These are phyloP conservation scores for Bombus consobrinus DNA, from an alignment of 1,140 invertebrate genomes.

Conservation along the genomic window DNA sequence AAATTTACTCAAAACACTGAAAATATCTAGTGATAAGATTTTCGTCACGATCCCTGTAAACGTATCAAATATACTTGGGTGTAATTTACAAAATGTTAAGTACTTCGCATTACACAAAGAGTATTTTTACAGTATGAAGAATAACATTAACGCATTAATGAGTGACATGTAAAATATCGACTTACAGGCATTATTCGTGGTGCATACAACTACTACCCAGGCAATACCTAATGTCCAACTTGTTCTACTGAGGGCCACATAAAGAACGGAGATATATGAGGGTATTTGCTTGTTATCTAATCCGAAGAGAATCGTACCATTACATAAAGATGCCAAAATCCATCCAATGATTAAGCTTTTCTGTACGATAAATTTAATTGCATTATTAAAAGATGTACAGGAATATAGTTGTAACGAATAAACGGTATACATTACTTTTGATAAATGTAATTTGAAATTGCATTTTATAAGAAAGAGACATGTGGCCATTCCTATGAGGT, in stretches of 20 bases:
- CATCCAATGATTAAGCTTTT: constrained; percentile 72
- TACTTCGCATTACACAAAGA: no score
- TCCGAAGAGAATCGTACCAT: constrained; percentile 79
- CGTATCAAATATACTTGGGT: constrained; percentile 4
- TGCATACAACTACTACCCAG: constrained; percentile 83
- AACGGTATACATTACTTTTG: constrained; percentile 69
- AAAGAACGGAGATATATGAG: constrained; percentile 76
- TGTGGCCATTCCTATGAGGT: constrained; percentile 81
- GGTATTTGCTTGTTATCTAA: constrained; percentile 76
- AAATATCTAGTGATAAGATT: constrained; percentile 79
- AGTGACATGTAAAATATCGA: no score
- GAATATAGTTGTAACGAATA: background rate
- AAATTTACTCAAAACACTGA: constrained; percentile 81
- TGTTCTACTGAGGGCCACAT: constrained; percentile 79
- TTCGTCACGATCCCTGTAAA: constrained; percentile 78
- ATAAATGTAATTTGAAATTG: constrained; percentile 75
- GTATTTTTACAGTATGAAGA: no score
- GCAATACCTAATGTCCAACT: constrained; percentile 81
- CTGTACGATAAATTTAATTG: constrained; percentile 68
- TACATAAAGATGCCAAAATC: constrained; percentile 76
- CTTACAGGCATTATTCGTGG: constrained; percentile 79
- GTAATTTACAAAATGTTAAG: no score
- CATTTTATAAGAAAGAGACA: constrained; percentile 77
- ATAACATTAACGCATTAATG: no score
- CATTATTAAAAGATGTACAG: background rate